Conservation (phyloP, 2,797 vertebrate genomes). For the Avahi laniger region DNA sequence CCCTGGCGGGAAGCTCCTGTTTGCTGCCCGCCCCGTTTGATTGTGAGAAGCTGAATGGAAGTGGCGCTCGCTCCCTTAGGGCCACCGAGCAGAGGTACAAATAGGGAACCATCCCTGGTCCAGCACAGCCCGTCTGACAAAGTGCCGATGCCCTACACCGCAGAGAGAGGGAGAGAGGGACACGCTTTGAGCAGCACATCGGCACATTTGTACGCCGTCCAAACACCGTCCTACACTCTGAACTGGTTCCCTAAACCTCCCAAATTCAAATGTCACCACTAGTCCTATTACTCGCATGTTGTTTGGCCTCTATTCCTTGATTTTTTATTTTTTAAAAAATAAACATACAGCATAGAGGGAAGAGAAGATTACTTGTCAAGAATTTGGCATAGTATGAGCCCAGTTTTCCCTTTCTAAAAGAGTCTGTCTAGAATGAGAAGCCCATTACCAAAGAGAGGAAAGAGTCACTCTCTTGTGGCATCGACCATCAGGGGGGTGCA, state of each 20-base stretch:
- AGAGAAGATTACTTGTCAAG: not conserved
- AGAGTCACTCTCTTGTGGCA: rapidly evolving
- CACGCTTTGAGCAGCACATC: rapidly evolving
- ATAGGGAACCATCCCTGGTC: not conserved
- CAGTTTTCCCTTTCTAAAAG: not conserved
- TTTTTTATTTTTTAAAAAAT: not conserved
- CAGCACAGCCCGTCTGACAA: not conserved
- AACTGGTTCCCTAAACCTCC: not conserved
- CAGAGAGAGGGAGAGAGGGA: rapidly evolving
- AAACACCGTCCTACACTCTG: not conserved
- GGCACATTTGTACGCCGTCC: rapidly evolving
- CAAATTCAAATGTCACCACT: not conserved
- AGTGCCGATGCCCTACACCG: rapidly evolving
- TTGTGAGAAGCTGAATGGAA: not conserved
- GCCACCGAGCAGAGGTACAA: conserved; percentile 63
- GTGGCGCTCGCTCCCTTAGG: not conserved
- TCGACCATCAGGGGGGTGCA: rapidly evolving
- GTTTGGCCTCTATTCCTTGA: not conserved
- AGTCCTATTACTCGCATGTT: not conserved
- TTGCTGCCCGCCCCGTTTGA: conserved; percentile 51
- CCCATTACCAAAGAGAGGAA: too few species aligned
- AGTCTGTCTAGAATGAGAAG: rapidly evolving
- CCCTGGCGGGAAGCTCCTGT: conserved; percentile 58
- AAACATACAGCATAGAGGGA: not conserved
- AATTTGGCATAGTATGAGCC: not conserved